phyloP scores from a whole-genome alignment of 2,113 vertebrate genomes.

The Platysteira castanea region DNA sequence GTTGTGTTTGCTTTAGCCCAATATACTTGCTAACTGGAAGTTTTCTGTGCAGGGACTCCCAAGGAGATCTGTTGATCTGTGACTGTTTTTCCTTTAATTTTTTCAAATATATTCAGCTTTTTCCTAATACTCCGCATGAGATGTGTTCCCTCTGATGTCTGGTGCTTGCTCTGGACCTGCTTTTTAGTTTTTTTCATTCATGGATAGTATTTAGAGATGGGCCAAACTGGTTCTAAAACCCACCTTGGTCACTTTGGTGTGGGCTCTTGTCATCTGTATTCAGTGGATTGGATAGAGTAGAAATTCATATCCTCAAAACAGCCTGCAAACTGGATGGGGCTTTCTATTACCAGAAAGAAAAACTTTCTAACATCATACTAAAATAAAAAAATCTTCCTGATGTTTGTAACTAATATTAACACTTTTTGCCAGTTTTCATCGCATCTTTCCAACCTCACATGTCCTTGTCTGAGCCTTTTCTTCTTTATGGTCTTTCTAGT shows the following conservation, averaged over 20 bases:
- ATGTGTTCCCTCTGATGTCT: slow-evolving; percentile 46
- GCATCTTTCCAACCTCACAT: not conserved
- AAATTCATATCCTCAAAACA: not conserved
- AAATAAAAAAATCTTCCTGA: not conserved
- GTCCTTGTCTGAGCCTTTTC: slow-evolving; percentile 22
- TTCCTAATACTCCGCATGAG: slow-evolving; percentile 69
- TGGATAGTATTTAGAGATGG: slow-evolving; percentile 24
- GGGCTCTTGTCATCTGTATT: not conserved
- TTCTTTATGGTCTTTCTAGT: slow-evolving; percentile 35
- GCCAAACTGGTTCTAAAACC: slow-evolving; percentile 22
- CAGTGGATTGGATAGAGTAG: not conserved
- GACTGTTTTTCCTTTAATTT: slow-evolving; percentile 57
- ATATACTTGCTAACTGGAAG: slow-evolving; percentile 29
- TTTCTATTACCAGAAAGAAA: not conserved
- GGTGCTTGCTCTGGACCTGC: slow-evolving; percentile 42
- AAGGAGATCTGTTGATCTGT: slow-evolving; percentile 57
- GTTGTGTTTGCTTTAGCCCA: slow-evolving; percentile 12
- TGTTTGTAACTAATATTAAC: not conserved
- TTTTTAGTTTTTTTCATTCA: slow-evolving; percentile 9
- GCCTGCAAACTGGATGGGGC: not conserved
- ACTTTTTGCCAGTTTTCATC: not conserved
- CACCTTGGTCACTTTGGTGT: not conserved
- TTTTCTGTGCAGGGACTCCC: slow-evolving; percentile 33
- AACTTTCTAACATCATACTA: not conserved
- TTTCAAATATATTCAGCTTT: slow-evolving; percentile 49